Percentiles rank a stretch among this genome's conserved stretches.
Evolutionary conservation across 2,113 vertebrate genomes (phyloP).

Genomic region (Oncorhynchus clarkii): DNA sequence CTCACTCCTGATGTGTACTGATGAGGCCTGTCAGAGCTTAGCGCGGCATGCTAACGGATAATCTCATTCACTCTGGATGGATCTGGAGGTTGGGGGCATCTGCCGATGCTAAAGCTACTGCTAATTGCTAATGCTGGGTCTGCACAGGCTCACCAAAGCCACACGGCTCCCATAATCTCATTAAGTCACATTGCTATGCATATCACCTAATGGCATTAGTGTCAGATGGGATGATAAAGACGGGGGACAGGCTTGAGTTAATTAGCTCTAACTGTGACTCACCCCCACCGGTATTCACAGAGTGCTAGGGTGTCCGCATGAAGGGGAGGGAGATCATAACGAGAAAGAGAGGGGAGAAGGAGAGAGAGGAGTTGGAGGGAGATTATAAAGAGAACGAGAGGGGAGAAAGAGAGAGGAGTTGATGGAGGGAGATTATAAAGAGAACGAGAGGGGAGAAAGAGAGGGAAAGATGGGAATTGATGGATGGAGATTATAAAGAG

Average conservation of each 20-base stretch:
- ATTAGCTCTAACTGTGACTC: constrained; percentile 56
- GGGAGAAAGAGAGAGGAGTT: constrained; percentile 7
- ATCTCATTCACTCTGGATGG: constrained; percentile 60
- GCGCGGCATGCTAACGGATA: constrained; percentile 47
- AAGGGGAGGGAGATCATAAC: constrained; percentile 11
- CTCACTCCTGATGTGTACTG: constrained; percentile 67
- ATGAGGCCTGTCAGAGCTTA: constrained; percentile 63
- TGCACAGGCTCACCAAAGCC: constrained; percentile 55
- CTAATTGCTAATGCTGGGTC: constrained; percentile 11
- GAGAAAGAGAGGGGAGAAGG: constrained; percentile 8
- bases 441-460: not conserved
- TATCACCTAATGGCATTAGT: constrained; percentile 70
- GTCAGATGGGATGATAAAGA: constrained; percentile 69
- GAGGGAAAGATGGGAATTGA: too few relatives aligned
- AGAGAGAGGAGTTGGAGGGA: constrained; percentile 3
- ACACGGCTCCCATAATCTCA: constrained; percentile 58
- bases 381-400: not conserved
- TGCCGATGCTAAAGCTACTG: not conserved
- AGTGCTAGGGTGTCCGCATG: not conserved
- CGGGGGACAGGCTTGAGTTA: constrained; percentile 45
- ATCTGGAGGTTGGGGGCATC: constrained; percentile 42
- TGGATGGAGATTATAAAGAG: too few relatives aligned
- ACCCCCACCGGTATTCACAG: not conserved
- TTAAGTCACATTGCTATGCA: constrained; percentile 67
- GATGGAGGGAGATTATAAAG: not conserved